Percentiles rank a stretch among this genome's conserved stretches.
These are phyloP conservation scores for Erebia aethiops DNA, from an alignment of 2,888 invertebrate species.

Conservation along the genomic window DNA sequence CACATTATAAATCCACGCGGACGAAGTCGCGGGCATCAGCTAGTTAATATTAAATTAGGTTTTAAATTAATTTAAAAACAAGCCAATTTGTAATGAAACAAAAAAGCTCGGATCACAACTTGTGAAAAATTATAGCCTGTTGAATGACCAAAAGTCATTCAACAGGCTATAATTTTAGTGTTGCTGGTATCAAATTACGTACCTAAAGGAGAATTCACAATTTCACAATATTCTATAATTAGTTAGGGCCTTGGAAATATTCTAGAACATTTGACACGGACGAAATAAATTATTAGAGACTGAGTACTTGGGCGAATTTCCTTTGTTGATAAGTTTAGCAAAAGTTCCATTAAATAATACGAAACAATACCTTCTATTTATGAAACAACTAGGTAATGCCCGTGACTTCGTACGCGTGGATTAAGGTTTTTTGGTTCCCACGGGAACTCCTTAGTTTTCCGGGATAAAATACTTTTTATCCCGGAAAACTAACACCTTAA, in stretches of 20 bases:
- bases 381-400: too few relatives aligned
- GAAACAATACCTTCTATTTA: too few relatives aligned
- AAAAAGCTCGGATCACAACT: neutral
- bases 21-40: too few relatives aligned
- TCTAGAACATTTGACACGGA: constrained; percentile 10
- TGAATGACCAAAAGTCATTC: neutral
- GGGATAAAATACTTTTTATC: too few relatives aligned
- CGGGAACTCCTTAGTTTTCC: too few relatives aligned
- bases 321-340: constrained; percentile 1
- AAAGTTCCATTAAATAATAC: too few relatives aligned
- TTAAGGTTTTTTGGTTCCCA: too few relatives aligned
- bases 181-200: neutral
- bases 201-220: neutral
- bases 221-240: constrained; percentile 9
- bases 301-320: neutral
- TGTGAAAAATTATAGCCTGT: too few relatives aligned
- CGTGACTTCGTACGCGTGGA: too few relatives aligned
- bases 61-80: neutral
- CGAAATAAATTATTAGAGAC: constrained; percentile 3
- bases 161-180: neutral
- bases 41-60: too few relatives aligned
- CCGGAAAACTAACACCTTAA: too few relatives aligned
- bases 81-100: neutral
- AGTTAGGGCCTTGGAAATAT: constrained; percentile 6
- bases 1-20: too few relatives aligned